A percentile compares a stretch with the other conserved stretches of the same genome.
Conservation (phyloP, 2,888 invertebrate species). For the Allacma fusca region DNA sequence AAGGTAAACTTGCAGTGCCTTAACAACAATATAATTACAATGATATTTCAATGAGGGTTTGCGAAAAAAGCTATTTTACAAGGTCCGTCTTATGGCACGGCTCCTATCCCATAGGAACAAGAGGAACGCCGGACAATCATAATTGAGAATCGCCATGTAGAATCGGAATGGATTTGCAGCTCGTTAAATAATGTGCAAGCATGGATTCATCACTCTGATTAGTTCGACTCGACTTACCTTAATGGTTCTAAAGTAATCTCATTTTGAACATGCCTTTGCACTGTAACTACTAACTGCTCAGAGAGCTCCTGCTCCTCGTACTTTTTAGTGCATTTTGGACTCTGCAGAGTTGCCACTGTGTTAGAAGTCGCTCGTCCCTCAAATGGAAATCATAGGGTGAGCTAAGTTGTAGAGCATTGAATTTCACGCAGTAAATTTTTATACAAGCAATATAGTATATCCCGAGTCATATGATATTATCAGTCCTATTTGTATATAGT, state of each 20-base stretch:
- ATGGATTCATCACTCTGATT: slow-evolving; percentile 32
- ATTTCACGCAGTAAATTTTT: too few species aligned
- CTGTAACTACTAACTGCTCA: too few species aligned
- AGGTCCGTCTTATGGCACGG: background rate
- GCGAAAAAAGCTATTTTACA: background rate
- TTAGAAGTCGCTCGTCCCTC: too few species aligned
- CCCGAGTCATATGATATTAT: too few species aligned
- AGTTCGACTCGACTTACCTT: slow-evolving; percentile 27
- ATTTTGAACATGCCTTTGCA: slow-evolving; percentile 1
- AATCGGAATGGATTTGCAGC: slow-evolving; percentile 29
- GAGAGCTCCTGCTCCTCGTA: too few species aligned
- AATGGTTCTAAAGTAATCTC: slow-evolving; percentile 24
- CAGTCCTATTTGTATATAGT: too few species aligned
- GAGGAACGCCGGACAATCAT: background rate
- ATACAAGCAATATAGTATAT: too few species aligned
- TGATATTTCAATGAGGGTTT: background rate
- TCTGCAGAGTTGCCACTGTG: too few species aligned
- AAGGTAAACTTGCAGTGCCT: slow-evolving; percentile 21
- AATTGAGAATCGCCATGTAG: background rate
- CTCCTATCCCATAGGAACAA: background rate
- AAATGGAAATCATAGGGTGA: too few species aligned
- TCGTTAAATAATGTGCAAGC: slow-evolving; percentile 29
- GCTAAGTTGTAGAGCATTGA: too few species aligned
- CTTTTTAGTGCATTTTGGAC: too few species aligned
- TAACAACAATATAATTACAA: slow-evolving; percentile 29